Percentiles rank a stretch among this genome's conserved stretches.
Evolutionary conservation across 1,140 invertebrate genomes (phyloP).

Genomic region (Venustaconcha ellipsiformis): DNA sequence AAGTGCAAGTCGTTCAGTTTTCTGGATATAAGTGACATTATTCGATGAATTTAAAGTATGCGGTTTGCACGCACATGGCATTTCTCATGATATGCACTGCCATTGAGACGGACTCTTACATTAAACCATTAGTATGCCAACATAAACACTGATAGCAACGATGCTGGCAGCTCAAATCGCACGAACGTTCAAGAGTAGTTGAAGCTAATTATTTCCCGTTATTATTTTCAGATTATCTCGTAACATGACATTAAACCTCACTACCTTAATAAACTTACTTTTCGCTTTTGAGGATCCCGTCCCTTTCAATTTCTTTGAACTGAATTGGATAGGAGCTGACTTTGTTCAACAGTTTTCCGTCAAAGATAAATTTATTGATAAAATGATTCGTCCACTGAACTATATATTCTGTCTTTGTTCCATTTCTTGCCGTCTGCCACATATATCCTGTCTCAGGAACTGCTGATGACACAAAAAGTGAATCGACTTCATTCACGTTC

Average conservation of each 20-base stretch:
- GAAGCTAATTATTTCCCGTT: no score
- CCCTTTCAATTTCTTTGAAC: constrained; percentile 14
- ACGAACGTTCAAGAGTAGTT: no score
- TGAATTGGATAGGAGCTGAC: constrained; percentile 14
- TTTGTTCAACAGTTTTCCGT: constrained; percentile 27
- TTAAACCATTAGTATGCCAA: no score
- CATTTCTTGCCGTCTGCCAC: constrained; percentile 10
- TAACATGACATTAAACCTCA: background rate
- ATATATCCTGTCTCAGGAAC: constrained; percentile 3
- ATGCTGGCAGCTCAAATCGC: no score
- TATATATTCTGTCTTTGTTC: background rate
- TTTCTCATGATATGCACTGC: no score
- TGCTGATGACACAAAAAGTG: constrained; percentile 71
- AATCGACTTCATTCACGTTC: constrained; percentile 78
- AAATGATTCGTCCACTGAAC: constrained; percentile 13
- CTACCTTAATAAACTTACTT: constrained; percentile 2
- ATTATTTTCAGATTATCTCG: no score
- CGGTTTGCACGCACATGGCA: no score
- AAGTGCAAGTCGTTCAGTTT: no score
- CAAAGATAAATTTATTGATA: constrained; percentile 30
- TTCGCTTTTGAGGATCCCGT: constrained; percentile 6
- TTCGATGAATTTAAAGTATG: no score
- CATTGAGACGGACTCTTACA: no score
- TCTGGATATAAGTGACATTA: no score
- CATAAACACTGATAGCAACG: no score